Evolutionary conservation across 2,797 vertebrate species (phyloP).

Genomic region (Leptatherina wallacei): DNA sequence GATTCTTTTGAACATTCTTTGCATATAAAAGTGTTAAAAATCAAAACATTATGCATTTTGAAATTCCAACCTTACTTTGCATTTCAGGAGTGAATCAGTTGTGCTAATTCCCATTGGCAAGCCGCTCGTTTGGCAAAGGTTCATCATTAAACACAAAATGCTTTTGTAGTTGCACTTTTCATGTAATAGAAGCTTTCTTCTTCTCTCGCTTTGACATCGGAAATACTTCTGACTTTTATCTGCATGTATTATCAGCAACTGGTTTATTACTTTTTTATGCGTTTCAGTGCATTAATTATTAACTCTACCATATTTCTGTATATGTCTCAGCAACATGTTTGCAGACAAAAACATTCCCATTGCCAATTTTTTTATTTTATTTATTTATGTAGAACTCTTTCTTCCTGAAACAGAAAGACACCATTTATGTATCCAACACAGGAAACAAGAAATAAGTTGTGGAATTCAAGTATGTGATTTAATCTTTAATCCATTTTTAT

Average conservation of each 20-base stretch:
- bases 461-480: slow-evolving; percentile 37
- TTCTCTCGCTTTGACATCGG: background rate
- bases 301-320: background rate
- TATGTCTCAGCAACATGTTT: slow-evolving; percentile 16
- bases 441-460: slow-evolving; percentile 48
- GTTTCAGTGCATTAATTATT: slow-evolving; percentile 4
- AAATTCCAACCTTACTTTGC: no score
- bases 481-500: slow-evolving; percentile 30
- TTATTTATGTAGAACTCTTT: slow-evolving; percentile 3
- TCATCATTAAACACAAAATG: background rate
- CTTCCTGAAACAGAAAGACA: slow-evolving; percentile 22
- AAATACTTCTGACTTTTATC: background rate
- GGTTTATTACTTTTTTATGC: background rate
- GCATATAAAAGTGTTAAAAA: no score
- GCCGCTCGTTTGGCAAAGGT: background rate
- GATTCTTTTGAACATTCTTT: no score
- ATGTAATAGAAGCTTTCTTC: background rate
- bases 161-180: background rate
- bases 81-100: background rate
- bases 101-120: background rate
- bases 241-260: background rate
- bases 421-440: slow-evolving; percentile 21
- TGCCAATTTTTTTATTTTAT: background rate
- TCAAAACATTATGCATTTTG: no score
- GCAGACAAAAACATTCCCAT: background rate